A percentile compares a stretch with the other conserved stretches of the same genome.
Evolutionary conservation across 2,797 vertebrate genomes (phyloP).

Genomic region (Liparis tanakae): DNA sequence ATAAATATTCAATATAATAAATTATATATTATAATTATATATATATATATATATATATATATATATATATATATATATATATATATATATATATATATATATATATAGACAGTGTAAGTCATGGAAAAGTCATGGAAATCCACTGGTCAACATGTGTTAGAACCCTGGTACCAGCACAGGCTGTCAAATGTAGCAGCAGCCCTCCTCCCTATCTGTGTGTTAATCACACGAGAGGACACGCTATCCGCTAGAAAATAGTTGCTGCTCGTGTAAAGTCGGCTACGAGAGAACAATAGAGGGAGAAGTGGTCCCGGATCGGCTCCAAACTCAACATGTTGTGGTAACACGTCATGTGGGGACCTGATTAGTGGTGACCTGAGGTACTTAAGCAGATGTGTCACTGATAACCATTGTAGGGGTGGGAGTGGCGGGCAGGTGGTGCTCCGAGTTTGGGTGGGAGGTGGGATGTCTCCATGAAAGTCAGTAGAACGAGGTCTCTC

Average conservation of each 20-base stretch:
- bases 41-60: too few relatives aligned
- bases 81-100: too few relatives aligned
- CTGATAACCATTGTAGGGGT: conserved; percentile 40
- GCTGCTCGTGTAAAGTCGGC: background rate
- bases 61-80: too few relatives aligned
- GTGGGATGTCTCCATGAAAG: conserved; percentile 6
- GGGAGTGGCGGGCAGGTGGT: conserved; percentile 40
- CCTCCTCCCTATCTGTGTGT: conserved; percentile 13
- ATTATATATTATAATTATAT: too few relatives aligned
- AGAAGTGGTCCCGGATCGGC: background rate
- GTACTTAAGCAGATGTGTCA: conserved; percentile 22
- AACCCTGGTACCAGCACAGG: conserved; percentile 24
- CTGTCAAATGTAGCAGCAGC: conserved; percentile 40
- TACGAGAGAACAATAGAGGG: background rate
- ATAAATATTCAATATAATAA: too few relatives aligned
- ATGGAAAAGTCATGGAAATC: too few relatives aligned
- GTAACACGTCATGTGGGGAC: background rate
- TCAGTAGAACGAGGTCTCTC: background rate
- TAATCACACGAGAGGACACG: conserved; percentile 8
- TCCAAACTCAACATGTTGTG: conserved; percentile 12
- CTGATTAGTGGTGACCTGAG: conserved; percentile 27
- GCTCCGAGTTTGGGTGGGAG: conserved; percentile 23
- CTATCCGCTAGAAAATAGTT: background rate
- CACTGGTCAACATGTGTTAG: too few relatives aligned
- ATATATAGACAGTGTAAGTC: too few relatives aligned